Conservation (phyloP, 2,113 vertebrate species). For the Scomber scombrus region DNA sequence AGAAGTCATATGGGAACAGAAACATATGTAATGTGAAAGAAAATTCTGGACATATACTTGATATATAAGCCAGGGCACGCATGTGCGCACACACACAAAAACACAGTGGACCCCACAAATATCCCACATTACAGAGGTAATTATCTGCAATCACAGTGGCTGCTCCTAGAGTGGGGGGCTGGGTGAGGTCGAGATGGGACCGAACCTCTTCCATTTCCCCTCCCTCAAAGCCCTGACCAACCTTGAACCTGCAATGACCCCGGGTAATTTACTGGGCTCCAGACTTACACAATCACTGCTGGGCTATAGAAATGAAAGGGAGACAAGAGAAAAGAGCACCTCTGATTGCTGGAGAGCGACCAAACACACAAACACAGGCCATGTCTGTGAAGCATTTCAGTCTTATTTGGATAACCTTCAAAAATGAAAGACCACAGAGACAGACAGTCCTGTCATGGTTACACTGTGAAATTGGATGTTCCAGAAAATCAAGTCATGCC, state of each 20-base stretch:
- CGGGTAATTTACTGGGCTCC: slow-evolving; percentile 1
- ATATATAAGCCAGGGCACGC: not conserved
- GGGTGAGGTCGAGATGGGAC: slow-evolving; percentile 3
- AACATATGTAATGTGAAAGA: too few relatives aligned
- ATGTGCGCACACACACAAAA: not conserved
- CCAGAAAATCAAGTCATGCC: slow-evolving; percentile 40
- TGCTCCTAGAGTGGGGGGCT: slow-evolving; percentile 22
- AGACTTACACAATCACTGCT: slow-evolving; percentile 11
- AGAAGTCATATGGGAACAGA: not conserved
- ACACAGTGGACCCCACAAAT: not conserved
- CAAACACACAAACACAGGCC: slow-evolving; percentile 29
- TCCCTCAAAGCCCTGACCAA: slow-evolving; percentile 13
- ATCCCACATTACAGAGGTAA: slow-evolving; percentile 41
- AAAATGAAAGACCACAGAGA: slow-evolving; percentile 44
- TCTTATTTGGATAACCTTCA: slow-evolving; percentile 57
- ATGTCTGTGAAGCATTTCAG: slow-evolving; percentile 13
- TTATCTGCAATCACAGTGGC: slow-evolving; percentile 51
- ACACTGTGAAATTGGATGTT: slow-evolving; percentile 68
- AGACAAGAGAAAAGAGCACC: slow-evolving; percentile 4
- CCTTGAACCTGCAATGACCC: slow-evolving; percentile 46
- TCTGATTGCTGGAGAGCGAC: slow-evolving; percentile 24
- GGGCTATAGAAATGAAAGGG: slow-evolving; percentile 30
- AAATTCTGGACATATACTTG: not conserved
- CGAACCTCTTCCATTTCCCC: slow-evolving; percentile 20
- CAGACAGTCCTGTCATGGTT: slow-evolving; percentile 26